Conservation (phyloP, 2,888 invertebrate species). For the Pseudococcus viburni region DNA sequence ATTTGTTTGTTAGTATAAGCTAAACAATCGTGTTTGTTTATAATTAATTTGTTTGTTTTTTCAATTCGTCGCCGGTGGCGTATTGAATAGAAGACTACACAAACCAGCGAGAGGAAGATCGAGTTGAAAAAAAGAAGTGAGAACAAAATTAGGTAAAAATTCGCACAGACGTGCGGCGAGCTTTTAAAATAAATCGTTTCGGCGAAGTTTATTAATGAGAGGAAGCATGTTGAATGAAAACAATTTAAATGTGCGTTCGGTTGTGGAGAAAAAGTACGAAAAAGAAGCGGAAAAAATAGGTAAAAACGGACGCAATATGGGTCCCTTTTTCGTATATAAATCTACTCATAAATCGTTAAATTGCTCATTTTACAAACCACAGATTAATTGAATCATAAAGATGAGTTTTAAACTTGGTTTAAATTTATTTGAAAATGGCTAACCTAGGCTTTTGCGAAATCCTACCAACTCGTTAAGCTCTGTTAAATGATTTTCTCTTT, state of each 20-base stretch:
- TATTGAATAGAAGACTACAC: not conserved
- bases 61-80: conserved; percentile 30
- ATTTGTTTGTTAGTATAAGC: conserved; percentile 45
- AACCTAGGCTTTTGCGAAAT: conserved; percentile 29
- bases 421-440: conserved; percentile 55
- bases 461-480: conserved; percentile 25
- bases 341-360: conserved; percentile 48
- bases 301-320: conserved; percentile 48
- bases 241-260: conserved; percentile 36
- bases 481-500: conserved; percentile 51
- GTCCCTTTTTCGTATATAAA: conserved; percentile 13
- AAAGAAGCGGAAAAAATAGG: conserved; percentile 30
- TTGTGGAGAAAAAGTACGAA: not conserved
- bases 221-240: conserved; percentile 15
- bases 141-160: conserved; percentile 21
- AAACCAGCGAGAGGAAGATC: not conserved
- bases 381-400: conserved; percentile 57
- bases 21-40: conserved; percentile 46
- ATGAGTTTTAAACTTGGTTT: conserved; percentile 51
- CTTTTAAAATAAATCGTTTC: conserved; percentile 33
- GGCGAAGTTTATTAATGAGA: conserved; percentile 41
- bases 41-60: conserved; percentile 55
- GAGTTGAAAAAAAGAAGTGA: not conserved
- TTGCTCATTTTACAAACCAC: conserved; percentile 43
- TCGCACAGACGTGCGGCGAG: not conserved